Evolutionary conservation across 2,888 invertebrate genomes (phyloP), one percentile per base, ranked within the genome.

Genomic region (Lasius fuliginosus): DNA sequence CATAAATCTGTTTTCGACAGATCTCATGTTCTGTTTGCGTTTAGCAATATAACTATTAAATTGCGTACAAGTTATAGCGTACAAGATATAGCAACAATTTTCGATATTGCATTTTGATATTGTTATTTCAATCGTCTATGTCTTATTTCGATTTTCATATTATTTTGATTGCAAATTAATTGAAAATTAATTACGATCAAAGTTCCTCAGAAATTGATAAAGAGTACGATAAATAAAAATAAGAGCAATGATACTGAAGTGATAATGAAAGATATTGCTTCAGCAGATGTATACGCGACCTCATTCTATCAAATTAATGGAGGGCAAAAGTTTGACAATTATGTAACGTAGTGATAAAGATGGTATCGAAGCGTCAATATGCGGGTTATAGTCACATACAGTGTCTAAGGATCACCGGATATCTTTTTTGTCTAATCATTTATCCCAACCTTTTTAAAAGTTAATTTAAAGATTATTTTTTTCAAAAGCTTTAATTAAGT

Each of bases 241-340:
- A 49, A 9, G 40, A 23, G 65, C 11, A 65, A 49, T 15, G 15
- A 75, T 65, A 76, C 0, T 23, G 33, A n/a, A 40, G 12, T 49
- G 67, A 36, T 67, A 67, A 76, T 40, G 11, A 5, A 62, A 76
- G 36, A 40, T 67, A 76, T 65, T 33, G 12, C 5, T 36, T 49
- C 49, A 53, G 9, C 18, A 76, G 6, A 65, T 65, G 3, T 33
- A 56, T 18, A 65, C 23, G 36, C 8, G 9, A 75, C 23, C 23
- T 23, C 23, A 23, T 53, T 53, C 15, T 49, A 36, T 75, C 36
- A 15, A 65, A 11, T 42, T 60, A 42, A 58, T 40, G 11, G 27
- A 36, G 12, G 15, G 23, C 75, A 65, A 36, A 75, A 46, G 49
- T 65, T 76, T 76, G 49, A 53, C 18, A 65, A 76, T 53, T 76